These are phyloP conservation scores for Candoia aspera DNA, from an alignment of 2,113 vertebrate genomes.

Conservation along the genomic window DNA sequence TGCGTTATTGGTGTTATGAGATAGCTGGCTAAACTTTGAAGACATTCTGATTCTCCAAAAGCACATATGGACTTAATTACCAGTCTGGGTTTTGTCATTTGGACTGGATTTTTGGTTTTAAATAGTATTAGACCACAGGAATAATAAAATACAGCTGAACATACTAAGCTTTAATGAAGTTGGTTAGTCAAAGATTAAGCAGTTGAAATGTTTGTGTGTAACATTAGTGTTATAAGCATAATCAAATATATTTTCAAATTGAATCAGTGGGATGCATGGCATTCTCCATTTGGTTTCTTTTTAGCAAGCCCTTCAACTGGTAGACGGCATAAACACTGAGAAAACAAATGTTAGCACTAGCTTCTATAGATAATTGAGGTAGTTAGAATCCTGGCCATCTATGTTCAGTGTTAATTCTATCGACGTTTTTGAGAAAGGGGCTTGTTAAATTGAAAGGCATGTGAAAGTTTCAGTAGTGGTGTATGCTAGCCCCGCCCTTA, in stretches of 20 bases:
- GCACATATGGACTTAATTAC: slow-evolving; percentile 30
- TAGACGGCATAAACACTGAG: neutral
- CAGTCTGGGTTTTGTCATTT: slow-evolving; percentile 2
- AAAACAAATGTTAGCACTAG: slow-evolving; percentile 13
- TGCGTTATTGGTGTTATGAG: neutral
- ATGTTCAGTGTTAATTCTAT: slow-evolving; percentile 13
- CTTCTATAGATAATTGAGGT: neutral
- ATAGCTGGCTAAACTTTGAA: neutral
- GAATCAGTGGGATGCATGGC: neutral
- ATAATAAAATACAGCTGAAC: slow-evolving; percentile 22
- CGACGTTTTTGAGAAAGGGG: neutral
- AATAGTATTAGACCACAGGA: neutral
- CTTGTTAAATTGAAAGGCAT: neutral
- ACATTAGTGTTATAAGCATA: neutral
- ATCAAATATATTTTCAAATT: slow-evolving; percentile 4
- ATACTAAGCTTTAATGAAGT: neutral
- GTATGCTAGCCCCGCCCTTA: too few relatives aligned
- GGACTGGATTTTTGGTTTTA: slow-evolving; percentile 21
- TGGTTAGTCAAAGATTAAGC: slow-evolving; percentile 2
- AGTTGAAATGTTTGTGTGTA: slow-evolving; percentile 24
- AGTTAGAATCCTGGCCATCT: neutral
- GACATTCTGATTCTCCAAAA: slow-evolving; percentile 21
- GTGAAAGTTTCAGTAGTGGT: neutral
- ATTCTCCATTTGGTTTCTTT: neutral
- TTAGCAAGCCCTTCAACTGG: slow-evolving; percentile 15